Base-by-base conservation (phyloP, 1,140 invertebrate species). In the Drosophila melanogaster region DNA sequence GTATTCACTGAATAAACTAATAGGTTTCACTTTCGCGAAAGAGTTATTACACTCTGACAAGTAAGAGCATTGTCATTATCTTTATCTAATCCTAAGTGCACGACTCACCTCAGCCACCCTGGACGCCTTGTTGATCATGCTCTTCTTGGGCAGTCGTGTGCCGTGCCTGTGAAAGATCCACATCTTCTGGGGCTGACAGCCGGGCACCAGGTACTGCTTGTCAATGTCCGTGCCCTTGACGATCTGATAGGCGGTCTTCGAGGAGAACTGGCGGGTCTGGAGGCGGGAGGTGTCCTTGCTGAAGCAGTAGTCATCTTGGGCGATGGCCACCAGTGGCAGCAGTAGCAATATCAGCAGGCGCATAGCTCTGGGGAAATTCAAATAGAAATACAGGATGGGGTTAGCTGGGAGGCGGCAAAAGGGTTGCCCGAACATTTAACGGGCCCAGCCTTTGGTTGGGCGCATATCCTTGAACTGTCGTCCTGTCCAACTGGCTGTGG, bases 91-190 rank as follows among this genome's bases (percentile, higher is more conserved):
- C 12, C 22, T 19, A 19, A 11, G 17, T 19, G n/a, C 10, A 1
- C 3, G 0, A 43, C 69, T 47, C 50, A 95, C 91, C 60, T 93
- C 92, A 4, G 81, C 90, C 6, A 95, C 85, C 24, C 92, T 91
- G 17, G 93, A 86, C 12, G 95, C 92, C 22, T 92, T 92, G 4
- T 92, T 64, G 14, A 95, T 94, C 60, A 93, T 93, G 11, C 91
- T 84, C 1, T 89, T 89, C 41, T 93, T 93, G 2, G 95, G 95
- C 64, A 94, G 92, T 64, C 94, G 90, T 1, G 95, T 94, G n/a
- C 95, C 95, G 79, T 95, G 94, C 6, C 95, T 93, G 59, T 93
- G 93, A 46, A 95, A 86, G 55, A 95, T 92, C 95, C 95, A 96
- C 50, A 95, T 93, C 53, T 95, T 94, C 6, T 93, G 90, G 4